Base-by-base conservation (phyloP, 64 coral and sea anemone species). In the Stichodactyla mertensii region DNA sequence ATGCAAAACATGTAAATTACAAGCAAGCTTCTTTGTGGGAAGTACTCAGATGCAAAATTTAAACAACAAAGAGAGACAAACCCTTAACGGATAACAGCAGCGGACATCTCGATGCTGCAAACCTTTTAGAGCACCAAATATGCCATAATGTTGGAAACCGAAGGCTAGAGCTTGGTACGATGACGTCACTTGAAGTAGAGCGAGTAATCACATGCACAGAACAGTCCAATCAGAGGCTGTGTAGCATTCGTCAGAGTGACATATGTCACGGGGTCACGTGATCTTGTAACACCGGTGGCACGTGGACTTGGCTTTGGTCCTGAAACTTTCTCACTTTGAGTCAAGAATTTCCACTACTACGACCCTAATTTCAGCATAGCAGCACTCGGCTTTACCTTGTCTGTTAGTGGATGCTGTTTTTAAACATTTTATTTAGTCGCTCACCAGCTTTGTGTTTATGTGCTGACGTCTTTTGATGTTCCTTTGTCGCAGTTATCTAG, bases 231-330 rank as follows among this genome's bases (percentile, higher is more conserved):
- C 83, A 62, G 23, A 85, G 27, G 60, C 53, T 45, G 16, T 54
- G 20, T 85, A 81, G 60, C 20, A 85, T 85, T 85, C 56, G 54
- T 36, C 83, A 60, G 55, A 86, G 59, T 91, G 84, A 91, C 85
- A 91, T 52, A 87, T 87, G 77, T 87, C 85, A 91, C 77, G 61
- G 78, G 57, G 85, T 92, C 90, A 92, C 90, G 90, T 92, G 90
- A 87, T 91, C 85, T 87, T 92, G 90, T 87, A 82, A 71, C 90
- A 82, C 84, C 77, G 84, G 89, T 71, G 89, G 90, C 90, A 92
- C 90, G 90, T 92, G 90, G 90, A 86, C 84, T 92, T 87, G 90
- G 90, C 90, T 92, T 92, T 91, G 57, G 77, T 85, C 85, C 84
- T 87, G 90, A 92, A 82, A 58, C 58, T 83, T 82, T 92, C 28